A percentile compares a stretch with the other conserved stretches of the same genome.
Conservation (phyloP, 37 sponge, comb jelly and placozoan species). For the Mnemiopsis leidyi region DNA sequence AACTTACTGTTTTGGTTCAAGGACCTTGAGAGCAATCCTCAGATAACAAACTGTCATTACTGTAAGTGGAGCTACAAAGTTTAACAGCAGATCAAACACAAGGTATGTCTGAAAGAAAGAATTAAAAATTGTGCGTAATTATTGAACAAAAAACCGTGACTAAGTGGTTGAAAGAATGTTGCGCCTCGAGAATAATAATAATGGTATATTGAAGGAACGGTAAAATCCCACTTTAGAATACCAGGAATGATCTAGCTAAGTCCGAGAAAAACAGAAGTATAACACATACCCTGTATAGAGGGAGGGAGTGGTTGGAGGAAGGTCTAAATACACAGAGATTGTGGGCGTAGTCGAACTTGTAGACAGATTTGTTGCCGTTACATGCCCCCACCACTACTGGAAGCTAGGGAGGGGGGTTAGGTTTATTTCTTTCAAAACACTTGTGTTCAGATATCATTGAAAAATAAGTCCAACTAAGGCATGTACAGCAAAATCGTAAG, state of each 20-base stretch:
- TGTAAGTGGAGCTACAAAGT: slow-evolving; percentile 40
- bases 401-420: neutral
- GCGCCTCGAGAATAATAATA: no score
- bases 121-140: no score
- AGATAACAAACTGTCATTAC: slow-evolving; percentile 55
- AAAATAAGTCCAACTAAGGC: no score
- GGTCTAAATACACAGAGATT: neutral
- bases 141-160: no score
- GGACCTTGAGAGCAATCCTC: slow-evolving; percentile 23
- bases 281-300: neutral
- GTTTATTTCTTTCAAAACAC: no score
- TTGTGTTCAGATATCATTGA: no score
- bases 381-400: neutral
- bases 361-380: neutral
- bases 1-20: slow-evolving; percentile 11
- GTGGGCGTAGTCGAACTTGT: neutral
- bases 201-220: no score
- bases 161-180: no score
- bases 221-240: no score
- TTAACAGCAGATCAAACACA: neutral
- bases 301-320: neutral
- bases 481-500: no score
- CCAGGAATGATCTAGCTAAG: no score
- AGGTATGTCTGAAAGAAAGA: slow-evolving; percentile 5
- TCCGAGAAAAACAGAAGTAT: no score